Conservation (phyloP, 2,113 vertebrate species). For the Clarias gariepinus region DNA sequence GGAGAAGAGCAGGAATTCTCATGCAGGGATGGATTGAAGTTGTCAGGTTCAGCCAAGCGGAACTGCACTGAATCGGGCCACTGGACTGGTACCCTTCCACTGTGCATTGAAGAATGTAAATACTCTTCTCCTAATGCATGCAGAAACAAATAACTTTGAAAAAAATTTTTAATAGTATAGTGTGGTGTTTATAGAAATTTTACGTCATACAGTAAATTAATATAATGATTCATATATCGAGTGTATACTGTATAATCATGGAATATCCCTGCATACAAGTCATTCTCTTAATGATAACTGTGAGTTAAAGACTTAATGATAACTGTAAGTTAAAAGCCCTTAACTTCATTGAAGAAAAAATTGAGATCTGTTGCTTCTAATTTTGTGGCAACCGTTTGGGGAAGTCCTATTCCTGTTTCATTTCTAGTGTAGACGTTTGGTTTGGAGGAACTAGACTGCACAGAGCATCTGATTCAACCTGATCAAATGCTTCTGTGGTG, state of each 20-base stretch:
- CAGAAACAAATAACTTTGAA: neutral
- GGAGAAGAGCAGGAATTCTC: slow-evolving; percentile 76
- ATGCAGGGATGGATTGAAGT: slow-evolving; percentile 75
- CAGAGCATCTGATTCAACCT: too few relatives aligned
- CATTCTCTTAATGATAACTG: neutral
- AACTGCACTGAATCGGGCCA: slow-evolving; percentile 75
- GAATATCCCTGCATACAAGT: neutral
- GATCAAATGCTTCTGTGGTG: too few relatives aligned
- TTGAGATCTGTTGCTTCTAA: neutral
- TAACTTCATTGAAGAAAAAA: neutral
- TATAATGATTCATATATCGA: neutral
- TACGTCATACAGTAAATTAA: neutral
- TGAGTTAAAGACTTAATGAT: neutral
- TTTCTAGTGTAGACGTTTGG: too few relatives aligned
- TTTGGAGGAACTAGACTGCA: too few relatives aligned
- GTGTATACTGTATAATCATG: neutral
- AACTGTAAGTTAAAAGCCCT: neutral
- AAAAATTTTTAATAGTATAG: neutral
- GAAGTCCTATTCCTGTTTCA: too few relatives aligned
- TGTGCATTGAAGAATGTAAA: slow-evolving; percentile 71
- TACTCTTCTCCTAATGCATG: neutral
- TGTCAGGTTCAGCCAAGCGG: slow-evolving; percentile 73
- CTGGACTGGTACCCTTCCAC: slow-evolving; percentile 79
- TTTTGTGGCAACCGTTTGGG: too few relatives aligned
- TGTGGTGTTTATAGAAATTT: neutral